Percentiles rank a stretch among this genome's conserved stretches.
phyloP scores from a whole-genome alignment of 2,888 invertebrate genomes.

The Mythimna lalbum region DNA sequence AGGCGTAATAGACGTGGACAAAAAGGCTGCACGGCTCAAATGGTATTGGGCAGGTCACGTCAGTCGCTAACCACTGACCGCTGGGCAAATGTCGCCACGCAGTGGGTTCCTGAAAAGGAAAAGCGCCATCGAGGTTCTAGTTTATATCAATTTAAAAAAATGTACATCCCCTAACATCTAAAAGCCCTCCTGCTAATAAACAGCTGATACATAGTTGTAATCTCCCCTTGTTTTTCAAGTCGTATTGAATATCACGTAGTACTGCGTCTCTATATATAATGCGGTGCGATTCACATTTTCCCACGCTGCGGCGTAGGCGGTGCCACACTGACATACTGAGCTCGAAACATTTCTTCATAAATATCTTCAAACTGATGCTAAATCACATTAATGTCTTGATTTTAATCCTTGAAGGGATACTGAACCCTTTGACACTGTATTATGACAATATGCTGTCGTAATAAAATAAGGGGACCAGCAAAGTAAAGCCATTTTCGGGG shows the following conservation, averaged over 20 bases:
- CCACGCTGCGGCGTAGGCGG: slow-evolving; percentile 61
- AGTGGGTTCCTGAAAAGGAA: too few species aligned
- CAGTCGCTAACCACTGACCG: too few species aligned
- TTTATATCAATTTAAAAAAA: too few species aligned
- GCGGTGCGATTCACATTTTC: slow-evolving; percentile 50
- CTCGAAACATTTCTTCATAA: slow-evolving; percentile 54
- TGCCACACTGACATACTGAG: slow-evolving; percentile 68
- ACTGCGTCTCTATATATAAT: slow-evolving; percentile 54
- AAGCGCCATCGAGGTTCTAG: too few species aligned
- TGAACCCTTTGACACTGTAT: background rate
- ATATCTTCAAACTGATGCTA: slow-evolving; percentile 37
- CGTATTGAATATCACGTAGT: slow-evolving; percentile 57
- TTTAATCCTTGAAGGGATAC: slow-evolving; percentile 1
- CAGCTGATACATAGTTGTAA: too few species aligned
- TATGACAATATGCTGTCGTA: background rate
- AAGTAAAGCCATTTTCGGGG: too few species aligned
- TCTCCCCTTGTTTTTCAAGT: slow-evolving; percentile 6
- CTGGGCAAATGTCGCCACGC: too few species aligned
- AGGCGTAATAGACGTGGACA: too few species aligned
- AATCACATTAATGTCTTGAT: slow-evolving; percentile 19
- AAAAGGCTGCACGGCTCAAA: too few species aligned
- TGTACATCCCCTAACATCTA: too few species aligned
- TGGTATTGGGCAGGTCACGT: too few species aligned
- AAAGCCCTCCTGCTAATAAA: too few species aligned
- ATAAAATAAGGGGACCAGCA: background rate